phyloP scores from a whole-genome alignment of 2,113 vertebrate species.

The Pyxicephalus adspersus region DNA sequence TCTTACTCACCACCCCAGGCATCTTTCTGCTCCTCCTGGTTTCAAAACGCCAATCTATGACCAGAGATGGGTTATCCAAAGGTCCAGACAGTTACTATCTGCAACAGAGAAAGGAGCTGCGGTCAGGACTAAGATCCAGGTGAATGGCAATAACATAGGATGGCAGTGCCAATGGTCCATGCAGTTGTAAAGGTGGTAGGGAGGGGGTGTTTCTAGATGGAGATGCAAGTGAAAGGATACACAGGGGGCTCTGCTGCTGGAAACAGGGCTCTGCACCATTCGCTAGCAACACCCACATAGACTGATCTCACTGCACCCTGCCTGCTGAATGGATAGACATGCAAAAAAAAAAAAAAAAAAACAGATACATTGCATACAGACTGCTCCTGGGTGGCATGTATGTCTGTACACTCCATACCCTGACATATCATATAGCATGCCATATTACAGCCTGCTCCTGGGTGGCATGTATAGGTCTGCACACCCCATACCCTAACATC shows the following conservation, averaged over 20 bases:
- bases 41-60: neutral
- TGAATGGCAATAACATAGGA: neutral
- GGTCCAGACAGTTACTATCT: constrained; percentile 8
- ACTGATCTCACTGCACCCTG: constrained; percentile 14
- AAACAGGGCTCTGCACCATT: constrained; percentile 33
- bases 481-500: too few relatives aligned
- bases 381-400: constrained; percentile 11
- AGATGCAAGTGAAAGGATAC: constrained; percentile 25
- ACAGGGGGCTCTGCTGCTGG: constrained; percentile 20
- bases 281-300: constrained; percentile 32
- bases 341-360: constrained; percentile 1
- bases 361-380: too few relatives aligned
- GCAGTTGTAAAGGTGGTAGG: constrained; percentile 14
- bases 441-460: too few relatives aligned
- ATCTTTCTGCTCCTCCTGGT: constrained; percentile 69
- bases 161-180: constrained; percentile 22
- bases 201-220: constrained; percentile 17
- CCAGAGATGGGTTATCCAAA: constrained; percentile 11
- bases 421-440: too few relatives aligned
- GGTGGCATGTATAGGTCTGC: too few relatives aligned
- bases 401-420: too few relatives aligned
- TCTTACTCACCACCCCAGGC: constrained; percentile 91
- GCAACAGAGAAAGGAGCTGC: constrained; percentile 19
- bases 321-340: constrained; percentile 29
- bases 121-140: neutral